Base-by-base conservation (phyloP, 37 sponge, comb jelly and placozoan species). In the Corticium candelabrum region DNA sequence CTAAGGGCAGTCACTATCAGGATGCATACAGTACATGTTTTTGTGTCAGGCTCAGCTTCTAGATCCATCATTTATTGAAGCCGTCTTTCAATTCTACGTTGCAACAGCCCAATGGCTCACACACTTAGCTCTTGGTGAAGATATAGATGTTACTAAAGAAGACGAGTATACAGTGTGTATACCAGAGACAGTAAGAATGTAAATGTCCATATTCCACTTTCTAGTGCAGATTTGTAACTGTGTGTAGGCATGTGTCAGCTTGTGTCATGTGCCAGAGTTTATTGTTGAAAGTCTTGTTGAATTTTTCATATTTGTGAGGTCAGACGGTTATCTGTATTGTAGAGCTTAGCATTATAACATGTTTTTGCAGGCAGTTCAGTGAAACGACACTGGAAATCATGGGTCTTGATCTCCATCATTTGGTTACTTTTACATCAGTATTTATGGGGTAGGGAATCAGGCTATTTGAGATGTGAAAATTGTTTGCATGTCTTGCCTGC, bases 281-380 rank as follows among this genome's bases (percentile, higher is more conserved):
- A 72, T 72, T 72, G 29, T 72, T 21, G 74, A 72, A 27, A n/a
- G 29, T 27, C 15, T 72, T 36, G 37, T 27, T 32, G 36, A 72
- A n/a, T 72, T 72, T 72, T 15, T 72, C 74, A 72, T 72, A 72
- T 50, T 50, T 50, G 62, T 50, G 62, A 50, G 62, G 62, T 50
- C 11, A 27, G 62, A 27, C 15, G 21, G 15, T 27, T 11, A 11
- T 50, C 11, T 27, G 62, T 21, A 21, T 50, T 11, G 15, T 21
- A 21, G 11, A 11, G 21, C 21, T 50, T 50, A 50, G 62, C 62
- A n/a, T n/a, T n/a, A n/a, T 50, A 50, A 50, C 11, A 21, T 27
- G 11, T 27, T 50, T 21, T 21, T 50, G 21, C 21, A 50, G 62
- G 62, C 62, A 50, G 21, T 50, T 50, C 21, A 50, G 62, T 21